Percentiles rank a stretch among this genome's conserved stretches.
Evolutionary conservation across 1,140 invertebrate genomes (phyloP).

Genomic region (Drosophila paulistorum): DNA sequence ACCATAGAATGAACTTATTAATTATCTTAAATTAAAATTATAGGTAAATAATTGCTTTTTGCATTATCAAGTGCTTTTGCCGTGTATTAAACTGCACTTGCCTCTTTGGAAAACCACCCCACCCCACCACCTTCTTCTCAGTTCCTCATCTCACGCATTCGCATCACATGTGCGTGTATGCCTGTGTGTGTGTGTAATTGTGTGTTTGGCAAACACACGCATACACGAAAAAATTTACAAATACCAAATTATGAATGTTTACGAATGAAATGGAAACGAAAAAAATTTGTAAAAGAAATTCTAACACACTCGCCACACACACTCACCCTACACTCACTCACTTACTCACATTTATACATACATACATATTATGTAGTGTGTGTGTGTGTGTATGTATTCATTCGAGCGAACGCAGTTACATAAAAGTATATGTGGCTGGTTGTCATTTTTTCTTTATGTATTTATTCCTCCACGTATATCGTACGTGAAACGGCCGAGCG

Average conservation of each 20-base stretch:
- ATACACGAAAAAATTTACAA: constrained; percentile 72
- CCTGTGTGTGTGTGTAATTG: constrained; percentile 25
- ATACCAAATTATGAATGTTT: constrained; percentile 82
- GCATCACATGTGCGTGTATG: constrained; percentile 48
- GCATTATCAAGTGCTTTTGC: constrained; percentile 9
- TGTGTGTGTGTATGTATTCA: constrained; percentile 56
- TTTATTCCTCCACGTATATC: constrained; percentile 45
- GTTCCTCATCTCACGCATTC: neutral
- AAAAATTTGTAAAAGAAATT: constrained; percentile 76
- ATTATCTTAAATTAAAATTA: constrained; percentile 4
- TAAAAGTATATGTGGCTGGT: constrained; percentile 64
- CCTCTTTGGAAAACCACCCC: neutral
- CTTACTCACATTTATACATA: no score
- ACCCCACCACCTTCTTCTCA: neutral
- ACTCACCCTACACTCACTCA: constrained; percentile 69
- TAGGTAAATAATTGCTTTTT: neutral
- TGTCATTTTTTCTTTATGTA: constrained; percentile 48
- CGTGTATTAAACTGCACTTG: neutral
- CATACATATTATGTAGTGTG: constrained; percentile 56
- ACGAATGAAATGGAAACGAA: constrained; percentile 81
- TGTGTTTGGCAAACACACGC: constrained; percentile 44
- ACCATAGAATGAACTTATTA: neutral
- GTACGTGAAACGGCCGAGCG: constrained; percentile 51
- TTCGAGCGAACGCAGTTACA: constrained; percentile 66
- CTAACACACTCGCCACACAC: constrained; percentile 73